phyloP scores from a whole-genome alignment of 2,888 invertebrate species.

The Sympetrum striolatum region DNA sequence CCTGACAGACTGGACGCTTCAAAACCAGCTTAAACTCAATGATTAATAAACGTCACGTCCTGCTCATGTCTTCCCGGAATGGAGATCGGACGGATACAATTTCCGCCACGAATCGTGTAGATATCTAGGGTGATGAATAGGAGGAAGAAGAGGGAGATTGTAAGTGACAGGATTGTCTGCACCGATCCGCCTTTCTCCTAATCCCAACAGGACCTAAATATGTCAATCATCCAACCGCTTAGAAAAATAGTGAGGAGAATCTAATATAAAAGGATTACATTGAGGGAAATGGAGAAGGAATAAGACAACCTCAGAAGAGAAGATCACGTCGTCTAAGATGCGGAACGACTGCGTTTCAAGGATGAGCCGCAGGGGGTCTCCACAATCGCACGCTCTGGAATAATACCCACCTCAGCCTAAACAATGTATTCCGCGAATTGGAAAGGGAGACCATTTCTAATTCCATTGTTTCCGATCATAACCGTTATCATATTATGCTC shows the following conservation, averaged over 20 bases:
- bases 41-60: background rate
- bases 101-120: background rate
- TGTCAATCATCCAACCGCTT: background rate
- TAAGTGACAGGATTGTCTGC: background rate
- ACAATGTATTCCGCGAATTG: too few relatives aligned
- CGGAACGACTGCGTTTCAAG: constrained; percentile 12
- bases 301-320: background rate
- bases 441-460: too few relatives aligned
- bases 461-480: background rate
- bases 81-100: background rate
- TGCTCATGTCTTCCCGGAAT: background rate
- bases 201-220: background rate
- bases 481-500: background rate
- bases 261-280: background rate
- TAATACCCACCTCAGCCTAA: too few relatives aligned
- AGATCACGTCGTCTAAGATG: background rate
- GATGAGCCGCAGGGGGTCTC: constrained; percentile 21
- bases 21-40: background rate
- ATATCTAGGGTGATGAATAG: background rate
- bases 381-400: background rate
- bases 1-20: background rate
- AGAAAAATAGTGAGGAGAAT: background rate
- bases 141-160: background rate
- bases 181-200: background rate
- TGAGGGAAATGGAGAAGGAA: background rate